Evolutionary conservation across 2,113 vertebrate genomes (phyloP).

Genomic region (Prolemur simus): DNA sequence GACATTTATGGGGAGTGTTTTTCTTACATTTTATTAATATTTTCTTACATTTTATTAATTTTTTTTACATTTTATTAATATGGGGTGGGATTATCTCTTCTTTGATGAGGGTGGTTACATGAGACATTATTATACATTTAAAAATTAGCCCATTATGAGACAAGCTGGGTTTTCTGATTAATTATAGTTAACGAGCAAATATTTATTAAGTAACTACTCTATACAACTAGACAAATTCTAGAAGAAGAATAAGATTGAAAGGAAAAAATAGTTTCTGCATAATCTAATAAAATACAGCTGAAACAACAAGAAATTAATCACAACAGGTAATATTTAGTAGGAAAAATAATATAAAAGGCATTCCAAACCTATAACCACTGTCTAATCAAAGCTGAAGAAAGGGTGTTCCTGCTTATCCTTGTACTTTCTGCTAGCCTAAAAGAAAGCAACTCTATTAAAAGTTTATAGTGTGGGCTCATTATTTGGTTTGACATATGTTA

Average conservation of each 20-base stretch:
- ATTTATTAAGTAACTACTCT: constrained; percentile 9
- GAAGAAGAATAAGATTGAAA: constrained; percentile 23
- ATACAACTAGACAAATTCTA: background rate
- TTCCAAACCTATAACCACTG: background rate
- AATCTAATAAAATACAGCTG: background rate
- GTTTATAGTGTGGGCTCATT: background rate
- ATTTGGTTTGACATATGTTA: constrained; percentile 20
- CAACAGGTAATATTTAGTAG: background rate
- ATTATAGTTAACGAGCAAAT: background rate
- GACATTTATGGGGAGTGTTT: background rate
- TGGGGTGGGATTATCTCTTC: background rate
- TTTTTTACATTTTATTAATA: background rate
- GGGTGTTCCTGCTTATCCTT: background rate
- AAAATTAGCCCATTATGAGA: background rate
- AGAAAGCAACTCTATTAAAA: constrained; percentile 14
- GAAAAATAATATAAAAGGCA: constrained; percentile 10
- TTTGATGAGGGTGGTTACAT: background rate
- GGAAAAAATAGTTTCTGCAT: background rate
- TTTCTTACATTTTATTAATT: background rate
- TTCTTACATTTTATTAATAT: constrained; percentile 3
- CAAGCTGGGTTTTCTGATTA: constrained; percentile 30
- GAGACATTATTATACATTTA: background rate
- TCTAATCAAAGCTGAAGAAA: background rate
- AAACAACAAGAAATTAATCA: background rate
- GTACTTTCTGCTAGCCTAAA: background rate